phyloP scores from a whole-genome alignment of 1,140 invertebrate species.

The Drosophila equinoxialis region DNA sequence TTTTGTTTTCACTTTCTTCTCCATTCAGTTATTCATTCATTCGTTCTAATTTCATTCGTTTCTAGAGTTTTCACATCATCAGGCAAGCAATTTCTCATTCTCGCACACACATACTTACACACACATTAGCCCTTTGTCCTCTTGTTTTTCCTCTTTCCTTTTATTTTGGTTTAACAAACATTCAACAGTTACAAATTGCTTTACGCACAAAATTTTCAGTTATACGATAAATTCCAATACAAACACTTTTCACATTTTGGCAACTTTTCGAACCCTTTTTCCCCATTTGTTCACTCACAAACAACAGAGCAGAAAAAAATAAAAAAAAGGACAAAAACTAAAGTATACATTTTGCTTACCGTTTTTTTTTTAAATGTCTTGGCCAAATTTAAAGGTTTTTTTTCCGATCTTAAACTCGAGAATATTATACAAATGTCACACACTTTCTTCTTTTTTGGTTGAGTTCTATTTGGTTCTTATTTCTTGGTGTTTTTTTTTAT shows the following conservation, averaged over 20 bases:
- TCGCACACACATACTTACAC: conserved; percentile 16
- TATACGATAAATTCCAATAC: conserved; percentile 59
- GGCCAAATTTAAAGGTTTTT: conserved; percentile 32
- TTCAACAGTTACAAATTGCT: conserved; percentile 72
- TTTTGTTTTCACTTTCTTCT: conserved; percentile 33
- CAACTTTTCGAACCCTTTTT: neutral
- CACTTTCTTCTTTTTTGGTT: conserved; percentile 37
- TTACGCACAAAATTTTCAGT: conserved; percentile 56
- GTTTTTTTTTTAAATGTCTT: conserved; percentile 31
- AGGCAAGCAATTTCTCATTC: conserved; percentile 41
- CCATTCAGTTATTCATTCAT: conserved; percentile 20
- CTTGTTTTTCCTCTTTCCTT: neutral
- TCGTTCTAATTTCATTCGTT: conserved; percentile 34
- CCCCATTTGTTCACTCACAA: neutral
- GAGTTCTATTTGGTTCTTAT: neutral
- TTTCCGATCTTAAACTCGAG: neutral
- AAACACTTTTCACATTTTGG: conserved; percentile 15
- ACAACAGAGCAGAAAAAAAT: neutral
- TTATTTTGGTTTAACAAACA: conserved; percentile 31
- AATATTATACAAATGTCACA: conserved; percentile 47
- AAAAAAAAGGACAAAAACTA: conserved; percentile 1
- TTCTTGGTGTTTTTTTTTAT: conserved; percentile 21
- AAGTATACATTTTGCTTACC: conserved; percentile 48
- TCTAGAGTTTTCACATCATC: conserved; percentile 55
- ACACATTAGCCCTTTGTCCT: neutral